Evolutionary conservation across 2,113 vertebrate species (phyloP).

Genomic region (Opisthocomus hoazin): DNA sequence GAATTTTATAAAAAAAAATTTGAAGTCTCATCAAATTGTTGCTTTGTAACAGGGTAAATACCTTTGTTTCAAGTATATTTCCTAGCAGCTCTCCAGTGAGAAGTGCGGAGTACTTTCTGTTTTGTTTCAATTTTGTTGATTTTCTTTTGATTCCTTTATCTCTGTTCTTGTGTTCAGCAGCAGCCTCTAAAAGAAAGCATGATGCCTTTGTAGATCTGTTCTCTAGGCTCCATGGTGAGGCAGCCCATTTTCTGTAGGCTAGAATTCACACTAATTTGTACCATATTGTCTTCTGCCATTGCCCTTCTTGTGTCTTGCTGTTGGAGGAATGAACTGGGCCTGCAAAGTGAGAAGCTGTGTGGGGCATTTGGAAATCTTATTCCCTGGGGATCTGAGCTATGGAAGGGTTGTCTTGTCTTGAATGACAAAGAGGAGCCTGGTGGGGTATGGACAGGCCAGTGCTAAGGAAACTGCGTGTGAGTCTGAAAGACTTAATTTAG

Average conservation of each 20-base stretch:
- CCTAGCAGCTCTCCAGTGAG: background rate
- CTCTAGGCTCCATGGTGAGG: background rate
- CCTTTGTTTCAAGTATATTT: background rate
- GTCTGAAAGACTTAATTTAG: background rate
- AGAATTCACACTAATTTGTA: background rate
- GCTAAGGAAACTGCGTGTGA: background rate
- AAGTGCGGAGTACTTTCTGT: background rate
- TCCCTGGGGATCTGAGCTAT: background rate
- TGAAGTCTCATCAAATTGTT: background rate
- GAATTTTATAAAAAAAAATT: background rate
- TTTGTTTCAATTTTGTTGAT: background rate
- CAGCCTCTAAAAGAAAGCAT: background rate
- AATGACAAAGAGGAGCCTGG: background rate
- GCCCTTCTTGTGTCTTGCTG: background rate
- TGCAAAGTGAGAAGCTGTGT: background rate
- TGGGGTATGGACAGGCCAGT: background rate
- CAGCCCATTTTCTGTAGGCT: background rate
- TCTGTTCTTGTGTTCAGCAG: background rate
- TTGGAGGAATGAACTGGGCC: background rate
- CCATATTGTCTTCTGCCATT: background rate
- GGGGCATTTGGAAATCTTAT: background rate
- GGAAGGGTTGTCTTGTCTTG: background rate
- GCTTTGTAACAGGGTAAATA: background rate
- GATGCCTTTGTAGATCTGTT: background rate
- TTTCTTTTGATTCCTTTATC: background rate